phyloP scores from a whole-genome alignment of 2,888 invertebrate species.

The Acleris cristana region DNA sequence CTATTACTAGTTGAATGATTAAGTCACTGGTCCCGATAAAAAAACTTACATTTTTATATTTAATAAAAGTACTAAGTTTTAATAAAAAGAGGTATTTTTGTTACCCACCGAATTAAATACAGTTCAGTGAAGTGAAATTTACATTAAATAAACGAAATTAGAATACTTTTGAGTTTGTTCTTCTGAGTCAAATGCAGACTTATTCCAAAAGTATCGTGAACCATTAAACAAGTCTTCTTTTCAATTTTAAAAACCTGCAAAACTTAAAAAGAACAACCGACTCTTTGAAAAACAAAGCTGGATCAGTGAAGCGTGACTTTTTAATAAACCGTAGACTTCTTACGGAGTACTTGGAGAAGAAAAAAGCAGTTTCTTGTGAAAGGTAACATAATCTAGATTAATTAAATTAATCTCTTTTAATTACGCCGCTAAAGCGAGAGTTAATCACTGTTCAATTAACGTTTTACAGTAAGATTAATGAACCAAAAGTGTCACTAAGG shows the following conservation, averaged over 20 bases:
- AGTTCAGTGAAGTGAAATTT: no score
- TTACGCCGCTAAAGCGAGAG: slow-evolving; percentile 4
- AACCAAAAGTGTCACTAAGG: background rate
- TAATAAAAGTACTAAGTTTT: no score
- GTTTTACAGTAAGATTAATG: slow-evolving; percentile 3
- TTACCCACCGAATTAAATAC: no score
- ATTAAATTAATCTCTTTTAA: slow-evolving; percentile 11
- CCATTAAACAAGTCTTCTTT: background rate
- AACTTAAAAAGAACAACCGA: slow-evolving; percentile 1
- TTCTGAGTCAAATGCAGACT: slow-evolving; percentile 3
- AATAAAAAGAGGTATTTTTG: no score
- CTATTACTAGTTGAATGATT: no score
- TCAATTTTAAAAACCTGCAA: slow-evolving; percentile 5
- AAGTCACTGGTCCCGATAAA: no score
- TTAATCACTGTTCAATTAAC: slow-evolving; percentile 17
- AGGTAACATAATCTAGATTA: slow-evolving; percentile 4
- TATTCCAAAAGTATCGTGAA: background rate
- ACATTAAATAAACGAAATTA: no score
- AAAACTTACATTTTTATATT: no score
- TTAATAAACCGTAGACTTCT: slow-evolving; percentile 15
- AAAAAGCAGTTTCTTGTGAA: background rate
- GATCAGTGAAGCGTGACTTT: slow-evolving; percentile 1
- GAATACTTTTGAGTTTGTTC: no score
- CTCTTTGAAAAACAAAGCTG: background rate
- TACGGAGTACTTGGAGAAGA: background rate